Evolutionary conservation across 2,113 vertebrate species (phyloP), one percentile per base, ranked within the genome.

Genomic region (Taxidea taxus): DNA sequence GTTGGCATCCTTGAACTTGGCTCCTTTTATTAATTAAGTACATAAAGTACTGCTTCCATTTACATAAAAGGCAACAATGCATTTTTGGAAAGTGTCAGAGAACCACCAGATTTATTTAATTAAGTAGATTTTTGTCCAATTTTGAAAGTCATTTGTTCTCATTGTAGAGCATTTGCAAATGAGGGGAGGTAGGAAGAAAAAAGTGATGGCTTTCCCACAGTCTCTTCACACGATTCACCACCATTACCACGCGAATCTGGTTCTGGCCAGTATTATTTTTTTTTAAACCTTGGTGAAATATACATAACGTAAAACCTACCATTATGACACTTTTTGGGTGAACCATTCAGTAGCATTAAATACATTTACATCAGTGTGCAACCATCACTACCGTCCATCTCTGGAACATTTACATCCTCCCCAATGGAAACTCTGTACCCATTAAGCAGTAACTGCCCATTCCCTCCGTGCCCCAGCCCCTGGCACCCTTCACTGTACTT

Each of bases 21-120:
- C 49, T 72, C n/a, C 78, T 90, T 91, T 83, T 68, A 39, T 78
- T 83, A 49, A 94, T 64, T 37, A 51, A 94, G 31, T 12, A 34
- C 44, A 90, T 77, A 49, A 92, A 90, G 37, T 39, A 75, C 51
- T 51, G 25, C 68, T 92, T 66, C 27, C 13, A 42, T 81, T 97
- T 51, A 58, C 39, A 34, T 81, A 70, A 95, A 87, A 85, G 47
- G 42, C 64, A 72, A 9, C 37, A n/a, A 16, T 58, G 49, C 25
- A 39, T 44, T 92, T 96, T 86, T 23, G 39, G 42, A 58, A 51
- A 8, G 62, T 77, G 62, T 72, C 66, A 21, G 56, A 49, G 82
- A 86, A 81, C 54, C 60, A 56, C 21, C 27, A 49, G 64, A 44
- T 82, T 93, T 87, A 68, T 70, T 82, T 80, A 56, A 31, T 89